A percentile compares a stretch with the other conserved stretches of the same genome.
phyloP scores from a whole-genome alignment of 2,113 vertebrate genomes.

The Oostethus manadensis region DNA sequence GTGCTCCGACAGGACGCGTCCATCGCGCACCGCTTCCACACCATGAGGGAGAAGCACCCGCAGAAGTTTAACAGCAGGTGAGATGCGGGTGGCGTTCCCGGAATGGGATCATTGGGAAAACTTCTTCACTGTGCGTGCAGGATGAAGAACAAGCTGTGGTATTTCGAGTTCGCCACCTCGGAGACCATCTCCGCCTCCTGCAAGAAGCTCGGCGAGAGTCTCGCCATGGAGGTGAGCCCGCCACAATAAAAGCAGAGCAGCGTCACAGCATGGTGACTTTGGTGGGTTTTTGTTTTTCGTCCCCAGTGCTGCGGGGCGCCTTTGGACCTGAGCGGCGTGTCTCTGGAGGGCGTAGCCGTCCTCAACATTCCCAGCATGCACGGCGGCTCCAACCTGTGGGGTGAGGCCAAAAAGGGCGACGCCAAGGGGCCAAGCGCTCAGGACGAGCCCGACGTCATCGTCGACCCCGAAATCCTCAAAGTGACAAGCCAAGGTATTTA shows the following conservation, averaged over 20 bases:
- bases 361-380: constrained; percentile 95
- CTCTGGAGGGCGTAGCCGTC: constrained; percentile 81
- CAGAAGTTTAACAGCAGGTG: constrained; percentile 98
- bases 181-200: constrained; percentile 92
- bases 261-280: background rate
- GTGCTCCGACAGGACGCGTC: constrained; percentile 81
- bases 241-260: background rate
- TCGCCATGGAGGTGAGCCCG: constrained; percentile 79
- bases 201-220: constrained; percentile 83
- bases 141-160: constrained; percentile 97
- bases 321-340: constrained; percentile 77
- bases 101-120: background rate
- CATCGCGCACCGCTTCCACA: constrained; percentile 89
- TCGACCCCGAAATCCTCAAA: constrained; percentile 82
- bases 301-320: constrained; percentile 79
- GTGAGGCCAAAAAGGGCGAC: constrained; percentile 78
- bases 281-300: background rate
- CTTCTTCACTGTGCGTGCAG: constrained; percentile 49
- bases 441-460: constrained; percentile 75
- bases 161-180: constrained; percentile 93
- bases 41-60: constrained; percentile 90
- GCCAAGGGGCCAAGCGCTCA: constrained; percentile 55
- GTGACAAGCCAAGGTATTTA: constrained; percentile 80
- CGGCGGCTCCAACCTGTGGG: constrained; percentile 90
- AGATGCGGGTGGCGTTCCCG: background rate